Evolutionary conservation across 2,797 vertebrate species (phyloP), one percentile per base, ranked within the genome.

Genomic region (Atherinosoma microstoma): DNA sequence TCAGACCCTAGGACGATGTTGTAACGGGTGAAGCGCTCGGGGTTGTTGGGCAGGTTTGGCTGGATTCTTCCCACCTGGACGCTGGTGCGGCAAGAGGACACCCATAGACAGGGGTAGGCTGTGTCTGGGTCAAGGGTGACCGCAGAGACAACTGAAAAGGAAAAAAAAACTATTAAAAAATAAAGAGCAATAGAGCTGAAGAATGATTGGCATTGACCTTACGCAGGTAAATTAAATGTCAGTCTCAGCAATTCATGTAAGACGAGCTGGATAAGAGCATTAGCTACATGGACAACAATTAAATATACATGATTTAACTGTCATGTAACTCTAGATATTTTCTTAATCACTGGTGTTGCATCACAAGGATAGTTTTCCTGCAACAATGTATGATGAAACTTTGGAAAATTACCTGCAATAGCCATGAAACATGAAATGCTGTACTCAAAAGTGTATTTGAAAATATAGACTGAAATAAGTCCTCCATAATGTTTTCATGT

Each of bases 1-100:
- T 93, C 90, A 0, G 88, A 85, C 66, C 95, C 94, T 67, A 94
- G 90, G 53, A 95, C 92, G 1, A 92, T 95, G 81, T 93, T 95
- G 84, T 95, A 94, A 40, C 83, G 91, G 15, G 94, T 92, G 82
- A 95, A 95, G 53, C 93, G 93, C 70, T 92, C 94, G 0, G 92
- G 92, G 83, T 95, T 95, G 87, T 95, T 87, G 56, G 94, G 93
- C 15, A 95, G 85, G 70, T 90, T 89, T 0, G 89, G 60, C 68
- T 93, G 91, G 82, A 94, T 76, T 53, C 80, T 89, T 7, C 93
- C 92, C 30, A 95, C 88, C 24, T 87, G 75, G 58, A 95, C 92
- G 1, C 89, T 91, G 77, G 86, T 92, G 42, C 84, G 27, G 63
- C 91, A 93, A 0, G 72, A 30, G 4, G 94, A 95, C 13, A 95